Base-by-base conservation (phyloP, 1,140 invertebrate genomes). In the Arctopsyche grandis region DNA sequence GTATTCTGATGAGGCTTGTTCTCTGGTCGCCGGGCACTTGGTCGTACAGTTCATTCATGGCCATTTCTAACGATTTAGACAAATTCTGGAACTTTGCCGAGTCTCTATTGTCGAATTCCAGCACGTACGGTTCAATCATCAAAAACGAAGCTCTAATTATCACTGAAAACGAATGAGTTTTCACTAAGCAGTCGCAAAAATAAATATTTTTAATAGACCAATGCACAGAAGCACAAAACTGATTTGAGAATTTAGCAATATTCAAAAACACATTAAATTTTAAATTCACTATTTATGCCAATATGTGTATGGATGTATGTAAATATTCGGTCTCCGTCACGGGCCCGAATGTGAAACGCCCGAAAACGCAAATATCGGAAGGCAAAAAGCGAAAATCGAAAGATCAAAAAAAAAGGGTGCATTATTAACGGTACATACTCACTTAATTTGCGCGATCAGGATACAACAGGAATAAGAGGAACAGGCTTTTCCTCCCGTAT, bases 81-180 rank as follows among this genome's bases (percentile, higher is more conserved):
- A 89, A 84, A 26, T 85, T 85, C 46, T 85, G 85, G 84, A 88
- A 89, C 52, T 84, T 81, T 0, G 77, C n/a, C 0, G 88, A 89
- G 75, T 88, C 86, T 43, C 86, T 82, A 81, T 88, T 85, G 9
- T 85, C 86, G 77, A 87, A 88, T 29, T 86, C 82, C 1, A 29
- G 58, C 12, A 81, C 81, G 78, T 87, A 89, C 0, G 88, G 88
- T 77, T 89, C 85, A 69, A 84, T 83, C 12, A 87, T 86, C 22
- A 86, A 84, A 81, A 88, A 89, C 0, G 86, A 85, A 9, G 88
- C 86, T 10, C 85, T 84, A 0, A 89, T 82, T 14, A 85, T 87
- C 73, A 86, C 87, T 88, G 85, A 48, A 86, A 87, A 66, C 24
- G 21, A 58, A 10, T 58, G n/a, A n/a, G n/a, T n/a, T n/a, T 14